Base-by-base conservation (phyloP, 2,797 vertebrate genomes). In the Darevskia mixta region DNA sequence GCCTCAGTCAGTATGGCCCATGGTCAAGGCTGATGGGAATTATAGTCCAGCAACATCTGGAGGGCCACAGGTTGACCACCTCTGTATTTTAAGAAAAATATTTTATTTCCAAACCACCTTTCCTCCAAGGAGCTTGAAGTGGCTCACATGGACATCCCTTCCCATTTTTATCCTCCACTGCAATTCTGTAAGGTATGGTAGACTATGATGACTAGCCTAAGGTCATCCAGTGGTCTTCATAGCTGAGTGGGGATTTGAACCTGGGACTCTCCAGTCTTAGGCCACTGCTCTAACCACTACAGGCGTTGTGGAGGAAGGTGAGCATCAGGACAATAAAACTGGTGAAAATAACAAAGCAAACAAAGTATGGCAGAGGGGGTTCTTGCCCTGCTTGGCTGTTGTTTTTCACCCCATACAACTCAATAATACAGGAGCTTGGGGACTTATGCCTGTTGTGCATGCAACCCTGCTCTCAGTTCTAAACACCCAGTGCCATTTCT, bases 401-500 rank as follows among this genome's bases (percentile, higher is more conserved):
- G 25, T 67, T 69, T 45, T 80, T 82, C n/a, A 35, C 25, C 86
- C 67, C 67, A 13, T 72, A 20, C 13, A 45, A 85, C 32, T 43
- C 17, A 10, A 35, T 35, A 79, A 79, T 27, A 35, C 2, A 1
- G 32, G 85, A 64, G 10, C 17, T 7, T 45, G 0, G 0, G 3
- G 67, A 75, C 78, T 79, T 87, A 79, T 87, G 86, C 75, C 72
- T 41, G n/a, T n/a, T 43, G n/a, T n/a, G 15, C 71, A n/a, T 73
- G n/a, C 20, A 17, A 32, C 32, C 15, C 17, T 15, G 71, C n/a
- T 17, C n/a, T 86, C 76, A 85, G 75, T 25, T 88, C 86, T 55
- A 90, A 93, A 78, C 86, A 79, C 43, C 86, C 35, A 0, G 58
- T 8, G 82, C 88, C 88, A 58, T 35, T 88, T 90, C 41, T 3